Base-by-base conservation (phyloP, 1,140 invertebrate genomes). In the Acromyrmex heyeri region DNA sequence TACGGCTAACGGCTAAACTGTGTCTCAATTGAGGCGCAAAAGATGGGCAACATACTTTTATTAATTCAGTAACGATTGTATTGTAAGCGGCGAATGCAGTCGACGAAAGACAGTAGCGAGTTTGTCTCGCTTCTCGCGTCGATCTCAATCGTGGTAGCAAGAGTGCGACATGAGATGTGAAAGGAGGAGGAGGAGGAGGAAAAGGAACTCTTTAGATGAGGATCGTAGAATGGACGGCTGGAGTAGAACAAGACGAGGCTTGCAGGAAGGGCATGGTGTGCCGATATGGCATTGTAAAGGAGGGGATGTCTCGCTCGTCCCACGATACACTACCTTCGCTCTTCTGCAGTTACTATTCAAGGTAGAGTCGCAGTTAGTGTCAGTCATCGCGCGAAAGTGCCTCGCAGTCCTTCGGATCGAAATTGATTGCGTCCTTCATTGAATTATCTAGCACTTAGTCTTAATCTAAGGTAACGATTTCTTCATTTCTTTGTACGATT, bases 291-390 rank as follows among this genome's bases (percentile, higher is more conserved):
- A 73, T 75, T 48, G 7, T 18, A 44, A 6, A 90, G 78, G 87
- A 88, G 87, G 82, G 86, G 89, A 88, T 83, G 59, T 69, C 73
- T 86, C 27, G 79, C 18, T 69, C 87, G 67, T 88, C 75, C 87
- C 82, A 79, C 57, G 83, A 79, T 83, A 78, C 86, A 88, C 62
- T 81, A 88, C 59, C 62, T 50, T 55, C 83, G 67, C 78, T 91
- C 82, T 53, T 90, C 64, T 67, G 73, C 55, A 44, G 67, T 50
- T 85, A 55, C 38, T 77, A 50, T 61, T 85, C 55, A 14, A 85
- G 62, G 18, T 64, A 62, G 16, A 90, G 59, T 7, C 65, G 82
- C 82, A 57, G 34, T 77, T 57, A 10, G 75, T 62, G 57, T 70
- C 77, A 75, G 87, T 88, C 57, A 77, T 81, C 69, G 78, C 78